These are phyloP conservation scores for Nannobrachium achirus DNA, from an alignment of 2,113 vertebrate species.

Conservation along the genomic window DNA sequence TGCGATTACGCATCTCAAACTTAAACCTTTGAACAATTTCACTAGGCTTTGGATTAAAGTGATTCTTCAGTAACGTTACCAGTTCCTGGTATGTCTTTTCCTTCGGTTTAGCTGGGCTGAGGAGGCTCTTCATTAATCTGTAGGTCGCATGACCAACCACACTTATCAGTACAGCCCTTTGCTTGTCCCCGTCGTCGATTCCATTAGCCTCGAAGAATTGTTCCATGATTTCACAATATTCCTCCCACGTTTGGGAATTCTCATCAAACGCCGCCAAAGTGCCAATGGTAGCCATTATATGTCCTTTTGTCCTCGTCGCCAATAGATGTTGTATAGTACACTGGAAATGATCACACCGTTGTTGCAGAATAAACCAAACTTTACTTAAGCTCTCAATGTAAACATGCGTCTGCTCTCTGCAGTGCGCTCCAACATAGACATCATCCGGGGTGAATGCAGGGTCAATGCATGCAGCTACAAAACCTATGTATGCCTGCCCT, in stretches of 20 bases:
- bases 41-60: slow-evolving; percentile 1
- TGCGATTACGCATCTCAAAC: background rate
- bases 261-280: background rate
- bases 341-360: too few relatives aligned
- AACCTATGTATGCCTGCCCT: too few relatives aligned
- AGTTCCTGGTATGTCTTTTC: background rate
- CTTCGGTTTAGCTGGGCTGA: too few relatives aligned
- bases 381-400: too few relatives aligned
- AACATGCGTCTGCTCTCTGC: too few relatives aligned
- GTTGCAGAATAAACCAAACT: too few relatives aligned
- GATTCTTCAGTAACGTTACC: background rate
- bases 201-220: slow-evolving; percentile 18
- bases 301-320: too few relatives aligned
- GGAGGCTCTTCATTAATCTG: background rate
- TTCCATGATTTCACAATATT: slow-evolving; percentile 17
- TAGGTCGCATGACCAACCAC: background rate
- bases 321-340: too few relatives aligned
- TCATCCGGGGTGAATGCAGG: too few relatives aligned
- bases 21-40: slow-evolving; percentile 4
- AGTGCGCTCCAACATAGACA: too few relatives aligned
- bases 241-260: background rate
- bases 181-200: background rate
- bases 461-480: too few relatives aligned
- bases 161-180: slow-evolving; percentile 7
- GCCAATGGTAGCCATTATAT: background rate